Base-by-base conservation (phyloP, 2,797 vertebrate species). In the Enteromius argenteus region DNA sequence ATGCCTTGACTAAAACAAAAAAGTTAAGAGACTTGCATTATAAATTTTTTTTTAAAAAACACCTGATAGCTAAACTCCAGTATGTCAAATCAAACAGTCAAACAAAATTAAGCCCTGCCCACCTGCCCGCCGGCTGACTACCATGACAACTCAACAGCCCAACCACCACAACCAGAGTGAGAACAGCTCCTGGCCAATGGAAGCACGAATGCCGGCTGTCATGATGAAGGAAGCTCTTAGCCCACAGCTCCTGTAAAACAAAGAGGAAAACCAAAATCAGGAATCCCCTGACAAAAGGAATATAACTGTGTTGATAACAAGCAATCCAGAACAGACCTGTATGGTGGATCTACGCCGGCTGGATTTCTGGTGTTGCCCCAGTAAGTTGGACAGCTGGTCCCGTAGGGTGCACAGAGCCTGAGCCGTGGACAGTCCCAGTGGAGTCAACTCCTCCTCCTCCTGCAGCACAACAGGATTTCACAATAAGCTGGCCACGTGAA, bases 51-150 rank as follows among this genome's bases (percentile, higher is more conserved):
- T n/a, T n/a, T n/a, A 44, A 37, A 7, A 30, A 62, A 37, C 3
- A 60, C 5, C 27, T 44, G 17, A 15, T 4, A 23, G 10, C 44
- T 56, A n/a, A 27, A 42, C 19, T 17, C 13, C 15, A 53, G 0
- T 60, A 60, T 42, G 1, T 46, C 44, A 46, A 46, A 46, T 46
- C 13, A 46, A 46, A 46, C 44, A 46, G 27, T 27, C 27, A 62
- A 53, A 51, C 4, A 69, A 72, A 23, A 10, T 15, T 46, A 64
- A 49, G 30, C 56, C 42, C 35, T 46, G n/a, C 91, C 86, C 89
- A 99, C 98, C 98, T 99, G 91, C 98, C 98, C 0, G 92, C 91
- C 0, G 98, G 98, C 92, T 99, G 98, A 91, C 96, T 97, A 89
- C 96, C 96, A 75, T 94, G 91, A 92, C 97, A 98, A 92, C 96